Conservation (phyloP, 2,888 invertebrate species). For the Coleophora flavipennella region DNA sequence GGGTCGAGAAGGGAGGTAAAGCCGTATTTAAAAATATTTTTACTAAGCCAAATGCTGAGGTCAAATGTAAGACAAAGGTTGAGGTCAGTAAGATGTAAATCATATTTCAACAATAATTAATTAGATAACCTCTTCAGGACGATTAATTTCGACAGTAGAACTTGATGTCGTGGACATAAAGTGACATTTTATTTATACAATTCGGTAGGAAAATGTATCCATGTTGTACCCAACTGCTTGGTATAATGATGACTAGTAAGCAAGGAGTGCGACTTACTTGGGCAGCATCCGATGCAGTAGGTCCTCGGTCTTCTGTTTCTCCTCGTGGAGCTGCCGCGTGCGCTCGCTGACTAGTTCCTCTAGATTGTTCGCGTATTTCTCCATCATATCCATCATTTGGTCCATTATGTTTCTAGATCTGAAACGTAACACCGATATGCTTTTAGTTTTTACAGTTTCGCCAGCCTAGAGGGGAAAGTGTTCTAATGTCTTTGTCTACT, state of each 20-base stretch:
- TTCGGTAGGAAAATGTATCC: slow-evolving; percentile 18
- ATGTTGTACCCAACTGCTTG: slow-evolving; percentile 18
- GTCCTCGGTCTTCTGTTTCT: slow-evolving; percentile 94
- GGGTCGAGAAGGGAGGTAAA: too few species aligned
- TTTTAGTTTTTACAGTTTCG: too few species aligned
- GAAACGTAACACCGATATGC: slow-evolving; percentile 1
- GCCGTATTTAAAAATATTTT: too few species aligned
- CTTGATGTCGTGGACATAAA: slow-evolving; percentile 22
- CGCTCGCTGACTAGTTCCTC: slow-evolving; percentile 95
- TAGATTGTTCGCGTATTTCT: slow-evolving; percentile 94
- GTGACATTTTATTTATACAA: slow-evolving; percentile 6
- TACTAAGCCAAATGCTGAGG: too few species aligned
- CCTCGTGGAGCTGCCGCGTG: slow-evolving; percentile 89
- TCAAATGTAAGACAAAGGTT: too few species aligned
- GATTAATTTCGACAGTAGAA: slow-evolving; percentile 3
- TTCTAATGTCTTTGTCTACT: too few species aligned
- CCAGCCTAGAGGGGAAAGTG: too few species aligned
- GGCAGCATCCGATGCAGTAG: slow-evolving; percentile 95
- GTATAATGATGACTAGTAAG: slow-evolving; percentile 1
- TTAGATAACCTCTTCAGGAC: too few species aligned
- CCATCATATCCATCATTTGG: slow-evolving; percentile 99
- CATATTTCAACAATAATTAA: too few species aligned
- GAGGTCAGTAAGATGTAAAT: too few species aligned
- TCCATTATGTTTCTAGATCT: slow-evolving; percentile 94
- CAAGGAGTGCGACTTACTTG: slow-evolving; percentile 74